A percentile compares a stretch with the other conserved stretches of the same genome.
Evolutionary conservation across 2,888 invertebrate genomes (phyloP).

Genomic region (Argyresthia albistria): DNA sequence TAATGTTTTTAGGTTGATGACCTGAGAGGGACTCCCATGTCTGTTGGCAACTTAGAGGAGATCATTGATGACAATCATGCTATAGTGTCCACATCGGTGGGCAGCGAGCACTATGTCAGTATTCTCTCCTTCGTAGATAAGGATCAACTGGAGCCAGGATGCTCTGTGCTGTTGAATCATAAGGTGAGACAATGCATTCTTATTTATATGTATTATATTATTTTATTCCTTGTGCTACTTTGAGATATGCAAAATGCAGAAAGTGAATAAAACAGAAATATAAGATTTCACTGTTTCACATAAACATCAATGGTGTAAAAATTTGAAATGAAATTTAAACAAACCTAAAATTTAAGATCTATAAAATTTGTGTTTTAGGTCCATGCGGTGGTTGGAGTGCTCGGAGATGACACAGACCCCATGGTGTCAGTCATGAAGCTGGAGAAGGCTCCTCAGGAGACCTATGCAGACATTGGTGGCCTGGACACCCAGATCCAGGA

Average conservation of each 20-base stretch:
- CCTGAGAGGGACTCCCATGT: slow-evolving; percentile 98
- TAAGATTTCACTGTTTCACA: background rate
- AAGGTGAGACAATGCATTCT: slow-evolving; percentile 73
- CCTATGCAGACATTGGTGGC: slow-evolving; percentile 98
- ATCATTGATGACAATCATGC: slow-evolving; percentile 99
- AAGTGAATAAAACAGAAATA: background rate
- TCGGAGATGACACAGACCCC: slow-evolving; percentile 99
- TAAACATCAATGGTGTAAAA: background rate
- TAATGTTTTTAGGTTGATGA: slow-evolving; percentile 84
- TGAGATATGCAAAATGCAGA: background rate
- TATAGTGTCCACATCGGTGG: slow-evolving; percentile 98
- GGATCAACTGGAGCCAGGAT: slow-evolving; percentile 98
- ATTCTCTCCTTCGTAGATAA: slow-evolving; percentile 99
- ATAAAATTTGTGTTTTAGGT: slow-evolving; percentile 65
- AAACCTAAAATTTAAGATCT: too few species aligned
- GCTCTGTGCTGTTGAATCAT: slow-evolving; percentile 97
- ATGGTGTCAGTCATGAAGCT: slow-evolving; percentile 99
- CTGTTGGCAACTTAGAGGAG: slow-evolving; percentile 98
- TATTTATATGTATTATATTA: slow-evolving; percentile 1
- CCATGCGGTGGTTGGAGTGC: slow-evolving; percentile 98
- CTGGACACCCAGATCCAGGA: slow-evolving; percentile 94
- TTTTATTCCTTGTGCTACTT: background rate
- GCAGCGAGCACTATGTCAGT: slow-evolving; percentile 99
- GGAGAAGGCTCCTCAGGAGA: slow-evolving; percentile 99
- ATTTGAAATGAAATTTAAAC: background rate